A percentile compares a stretch with the other conserved stretches of the same genome.
Evolutionary conservation across 2,113 vertebrate species (phyloP).

Genomic region (Indri indri): DNA sequence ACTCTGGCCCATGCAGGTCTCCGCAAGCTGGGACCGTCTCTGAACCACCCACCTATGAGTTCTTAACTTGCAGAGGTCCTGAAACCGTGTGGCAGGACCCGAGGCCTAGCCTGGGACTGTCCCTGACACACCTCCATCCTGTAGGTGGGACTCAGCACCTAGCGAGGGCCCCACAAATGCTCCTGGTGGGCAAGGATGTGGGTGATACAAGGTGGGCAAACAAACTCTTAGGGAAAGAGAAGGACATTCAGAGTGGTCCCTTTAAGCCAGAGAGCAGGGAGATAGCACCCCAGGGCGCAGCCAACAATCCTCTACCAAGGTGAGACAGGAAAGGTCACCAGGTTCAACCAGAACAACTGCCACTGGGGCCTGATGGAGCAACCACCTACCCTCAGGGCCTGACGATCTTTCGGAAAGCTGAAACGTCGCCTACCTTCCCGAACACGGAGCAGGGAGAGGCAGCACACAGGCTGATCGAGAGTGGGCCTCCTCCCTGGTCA

Average conservation of each 20-base stretch:
- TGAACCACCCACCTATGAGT: background rate
- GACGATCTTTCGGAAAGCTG: background rate
- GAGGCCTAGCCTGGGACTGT: background rate
- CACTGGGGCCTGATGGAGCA: fast-evolving
- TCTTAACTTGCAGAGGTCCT: background rate
- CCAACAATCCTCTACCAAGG: background rate
- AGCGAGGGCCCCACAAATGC: fast-evolving
- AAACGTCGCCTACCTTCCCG: background rate
- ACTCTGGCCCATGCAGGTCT: background rate
- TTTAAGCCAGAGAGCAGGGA: background rate
- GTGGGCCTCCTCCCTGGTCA: background rate
- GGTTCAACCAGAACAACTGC: background rate
- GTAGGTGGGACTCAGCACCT: fast-evolving
- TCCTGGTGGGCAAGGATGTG: background rate
- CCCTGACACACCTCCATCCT: background rate
- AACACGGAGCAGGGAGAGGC: fast-evolving
- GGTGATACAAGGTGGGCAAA: background rate
- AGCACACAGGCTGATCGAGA: fast-evolving
- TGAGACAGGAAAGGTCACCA: background rate
- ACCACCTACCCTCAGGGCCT: background rate
- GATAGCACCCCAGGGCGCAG: fast-evolving
- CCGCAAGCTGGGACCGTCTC: fast-evolving
- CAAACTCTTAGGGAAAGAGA: background rate
- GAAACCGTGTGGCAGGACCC: background rate
- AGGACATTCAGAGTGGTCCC: background rate